phyloP scores from a whole-genome alignment of 2,113 vertebrate genomes.

The Chunga burmeisteri region DNA sequence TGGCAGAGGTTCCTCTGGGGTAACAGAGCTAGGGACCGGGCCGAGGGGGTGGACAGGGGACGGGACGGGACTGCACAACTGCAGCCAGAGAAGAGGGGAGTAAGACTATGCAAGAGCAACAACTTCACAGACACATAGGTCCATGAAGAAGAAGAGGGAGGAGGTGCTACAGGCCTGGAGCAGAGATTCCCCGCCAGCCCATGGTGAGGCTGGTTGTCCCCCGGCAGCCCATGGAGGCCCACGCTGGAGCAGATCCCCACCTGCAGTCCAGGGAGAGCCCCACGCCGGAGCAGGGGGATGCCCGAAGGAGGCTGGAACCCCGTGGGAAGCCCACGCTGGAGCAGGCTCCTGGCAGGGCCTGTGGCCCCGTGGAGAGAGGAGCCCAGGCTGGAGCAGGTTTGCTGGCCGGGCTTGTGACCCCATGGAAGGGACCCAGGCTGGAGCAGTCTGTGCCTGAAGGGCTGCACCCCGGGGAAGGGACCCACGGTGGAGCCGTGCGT shows the following conservation, averaged over 20 bases:
- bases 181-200: neutral
- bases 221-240: neutral
- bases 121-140: neutral
- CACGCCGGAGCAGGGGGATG: neutral
- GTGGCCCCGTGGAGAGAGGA: neutral
- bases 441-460: neutral
- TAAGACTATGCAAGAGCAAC: neutral
- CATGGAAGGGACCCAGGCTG: rapidly evolving
- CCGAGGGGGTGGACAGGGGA: too few relatives aligned
- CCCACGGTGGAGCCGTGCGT: neutral
- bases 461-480: neutral
- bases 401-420: neutral
- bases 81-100: neutral
- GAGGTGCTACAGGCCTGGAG: neutral
- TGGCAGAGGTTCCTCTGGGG: rapidly evolving
- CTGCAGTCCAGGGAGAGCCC: neutral
- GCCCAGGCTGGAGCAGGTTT: neutral
- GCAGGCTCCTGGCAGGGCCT: neutral
- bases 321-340: neutral
- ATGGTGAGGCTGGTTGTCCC: neutral
- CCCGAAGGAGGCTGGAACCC: neutral
- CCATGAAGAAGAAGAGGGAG: neutral
- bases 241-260: neutral
- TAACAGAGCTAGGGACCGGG: too few relatives aligned
- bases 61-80: too few relatives aligned